Conservation (phyloP, 2,113 vertebrate genomes). For the Phrynocephalus versicolor region DNA sequence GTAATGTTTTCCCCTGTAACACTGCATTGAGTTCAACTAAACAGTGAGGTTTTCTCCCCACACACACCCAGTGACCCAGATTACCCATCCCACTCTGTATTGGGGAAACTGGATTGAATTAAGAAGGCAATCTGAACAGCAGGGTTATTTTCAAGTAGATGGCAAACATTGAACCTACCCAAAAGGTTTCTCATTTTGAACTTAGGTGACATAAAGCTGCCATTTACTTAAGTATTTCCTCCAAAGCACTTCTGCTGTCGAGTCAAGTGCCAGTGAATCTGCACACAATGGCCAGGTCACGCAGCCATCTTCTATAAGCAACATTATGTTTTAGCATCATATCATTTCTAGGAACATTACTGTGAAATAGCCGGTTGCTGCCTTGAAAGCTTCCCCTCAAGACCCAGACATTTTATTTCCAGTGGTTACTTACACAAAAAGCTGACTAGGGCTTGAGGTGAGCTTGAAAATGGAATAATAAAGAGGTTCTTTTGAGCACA, state of each 20-base stretch:
- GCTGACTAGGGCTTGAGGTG: too few species aligned
- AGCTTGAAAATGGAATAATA: too few species aligned
- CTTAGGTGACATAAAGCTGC: not conserved
- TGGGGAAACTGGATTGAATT: too few species aligned
- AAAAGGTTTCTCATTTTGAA: not conserved
- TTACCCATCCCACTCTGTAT: too few species aligned
- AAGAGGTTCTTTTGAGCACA: too few species aligned
- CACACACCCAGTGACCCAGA: too few species aligned
- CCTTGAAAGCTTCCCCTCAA: not conserved
- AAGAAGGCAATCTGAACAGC: too few species aligned
- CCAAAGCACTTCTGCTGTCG: too few species aligned
- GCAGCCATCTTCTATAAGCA: not conserved
- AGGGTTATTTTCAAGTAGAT: not conserved
- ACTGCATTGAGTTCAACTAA: not conserved
- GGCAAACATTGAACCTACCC: not conserved
- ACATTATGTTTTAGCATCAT: not conserved
- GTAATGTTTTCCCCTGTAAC: not conserved
- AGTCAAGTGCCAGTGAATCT: too few species aligned
- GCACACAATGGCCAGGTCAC: not conserved
- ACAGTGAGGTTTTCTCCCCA: not conserved
- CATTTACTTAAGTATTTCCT: not conserved
- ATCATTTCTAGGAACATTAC: not conserved
- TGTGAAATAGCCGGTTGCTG: not conserved
- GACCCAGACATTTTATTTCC: not conserved
- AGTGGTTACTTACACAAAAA: too few species aligned